Evolutionary conservation across 2,797 vertebrate species (phyloP).

Genomic region (Cossypha caffra): DNA sequence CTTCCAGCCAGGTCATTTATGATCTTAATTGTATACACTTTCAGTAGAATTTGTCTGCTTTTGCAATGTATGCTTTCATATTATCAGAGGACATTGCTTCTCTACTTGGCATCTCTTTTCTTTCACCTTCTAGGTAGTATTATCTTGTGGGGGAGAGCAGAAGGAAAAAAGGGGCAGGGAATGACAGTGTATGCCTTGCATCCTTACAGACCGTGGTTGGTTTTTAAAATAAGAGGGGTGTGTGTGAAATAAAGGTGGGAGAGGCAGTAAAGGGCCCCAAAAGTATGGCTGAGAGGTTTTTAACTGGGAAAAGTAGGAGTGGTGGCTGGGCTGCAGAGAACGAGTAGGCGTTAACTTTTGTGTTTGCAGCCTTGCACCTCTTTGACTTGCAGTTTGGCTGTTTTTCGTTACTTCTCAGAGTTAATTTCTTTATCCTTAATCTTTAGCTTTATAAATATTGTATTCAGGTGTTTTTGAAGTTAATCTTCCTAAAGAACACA

Average conservation of each 20-base stretch:
- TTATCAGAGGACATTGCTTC: background rate
- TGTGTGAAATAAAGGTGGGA: background rate
- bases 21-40: background rate
- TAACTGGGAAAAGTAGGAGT: background rate
- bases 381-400: background rate
- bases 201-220: accelerated
- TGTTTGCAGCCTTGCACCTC: background rate
- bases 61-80: background rate
- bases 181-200: background rate
- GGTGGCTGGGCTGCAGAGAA: background rate
- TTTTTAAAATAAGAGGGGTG: background rate
- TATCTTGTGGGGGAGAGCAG: background rate
- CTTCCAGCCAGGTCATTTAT: background rate
- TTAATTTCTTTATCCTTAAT: background rate
- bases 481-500: background rate
- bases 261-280: background rate
- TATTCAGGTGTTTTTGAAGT: background rate
- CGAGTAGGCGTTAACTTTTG: background rate
- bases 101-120: background rate
- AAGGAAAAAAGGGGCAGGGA: accelerated
- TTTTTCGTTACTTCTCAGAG: background rate
- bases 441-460: background rate
- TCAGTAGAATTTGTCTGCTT: background rate
- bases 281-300: background rate
- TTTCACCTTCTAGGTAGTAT: background rate